Evolutionary conservation across 2,113 vertebrate genomes (phyloP).

Genomic region (Tauraco erythrolophus): DNA sequence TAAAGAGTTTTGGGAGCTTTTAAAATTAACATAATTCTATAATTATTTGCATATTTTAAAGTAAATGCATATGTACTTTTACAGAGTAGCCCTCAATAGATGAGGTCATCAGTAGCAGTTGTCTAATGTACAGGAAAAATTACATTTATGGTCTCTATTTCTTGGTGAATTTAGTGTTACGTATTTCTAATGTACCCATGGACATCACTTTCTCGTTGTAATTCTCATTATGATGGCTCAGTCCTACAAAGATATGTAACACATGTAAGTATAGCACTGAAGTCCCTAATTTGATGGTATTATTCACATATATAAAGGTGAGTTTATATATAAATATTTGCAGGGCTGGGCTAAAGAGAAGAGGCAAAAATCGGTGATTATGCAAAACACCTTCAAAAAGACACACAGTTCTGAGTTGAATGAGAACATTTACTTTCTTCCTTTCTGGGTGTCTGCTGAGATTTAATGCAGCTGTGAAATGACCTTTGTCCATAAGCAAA

Average conservation of each 20-base stretch:
- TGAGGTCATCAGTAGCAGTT: neutral
- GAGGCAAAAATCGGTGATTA: neutral
- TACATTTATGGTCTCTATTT: neutral
- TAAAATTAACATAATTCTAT: neutral
- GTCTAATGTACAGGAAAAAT: neutral
- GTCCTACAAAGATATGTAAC: neutral
- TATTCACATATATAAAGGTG: neutral
- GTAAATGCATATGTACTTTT: neutral
- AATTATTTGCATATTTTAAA: neutral
- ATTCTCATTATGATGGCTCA: neutral
- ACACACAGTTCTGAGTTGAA: neutral
- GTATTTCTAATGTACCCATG: neutral
- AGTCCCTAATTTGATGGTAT: neutral
- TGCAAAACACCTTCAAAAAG: neutral
- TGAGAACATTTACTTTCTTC: neutral
- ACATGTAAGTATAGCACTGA: neutral
- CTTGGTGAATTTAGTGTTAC: neutral
- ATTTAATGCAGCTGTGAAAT: neutral
- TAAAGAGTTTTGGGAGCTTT: neutral
- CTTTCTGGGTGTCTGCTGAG: neutral
- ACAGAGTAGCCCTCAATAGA: neutral
- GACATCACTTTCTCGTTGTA: neutral
- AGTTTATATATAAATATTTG: neutral
- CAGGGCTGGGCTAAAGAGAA: neutral
- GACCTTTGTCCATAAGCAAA: neutral